phyloP scores from a whole-genome alignment of 1,140 invertebrate genomes.

The Babylonia areolata region DNA sequence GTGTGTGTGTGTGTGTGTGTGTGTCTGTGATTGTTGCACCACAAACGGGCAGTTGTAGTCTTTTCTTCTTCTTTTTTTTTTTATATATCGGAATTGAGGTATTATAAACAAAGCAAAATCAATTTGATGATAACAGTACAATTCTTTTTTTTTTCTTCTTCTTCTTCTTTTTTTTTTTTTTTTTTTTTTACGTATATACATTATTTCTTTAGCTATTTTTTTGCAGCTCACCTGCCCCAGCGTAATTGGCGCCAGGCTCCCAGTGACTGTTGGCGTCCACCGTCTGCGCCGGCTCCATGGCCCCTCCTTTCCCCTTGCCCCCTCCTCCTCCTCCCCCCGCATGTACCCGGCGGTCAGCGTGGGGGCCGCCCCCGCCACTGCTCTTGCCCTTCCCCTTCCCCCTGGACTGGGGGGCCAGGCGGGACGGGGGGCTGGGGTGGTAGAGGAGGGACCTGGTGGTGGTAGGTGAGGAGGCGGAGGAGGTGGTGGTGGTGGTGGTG shows the following conservation, averaged over 20 bases:
- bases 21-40: no score
- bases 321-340: background rate
- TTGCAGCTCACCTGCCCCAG: background rate
- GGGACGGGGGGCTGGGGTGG: background rate
- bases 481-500: background rate
- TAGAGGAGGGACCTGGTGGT: background rate
- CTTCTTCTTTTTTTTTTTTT: no score
- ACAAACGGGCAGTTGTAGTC: no score
- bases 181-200: no score
- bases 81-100: no score
- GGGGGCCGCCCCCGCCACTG: background rate
- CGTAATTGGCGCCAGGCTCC: background rate
- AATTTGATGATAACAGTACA: no score
- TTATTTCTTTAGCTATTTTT: no score
- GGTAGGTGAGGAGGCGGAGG: background rate
- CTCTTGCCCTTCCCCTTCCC: no score
- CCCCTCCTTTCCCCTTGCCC: background rate
- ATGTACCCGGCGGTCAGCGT: conserved; percentile 4
- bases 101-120: no score
- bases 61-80: no score
- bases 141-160: no score
- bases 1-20: no score
- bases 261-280: background rate
- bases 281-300: background rate
- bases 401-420: background rate